Percentiles rank a stretch among this genome's conserved stretches.
Evolutionary conservation across 2,113 vertebrate genomes (phyloP).

Genomic region (Mus musculus): GRCm39 chr13:61045501-61046000

Average conservation of each 20-base stretch:
- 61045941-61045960: slow-evolving; percentile 98
- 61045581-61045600: slow-evolving; percentile 93
- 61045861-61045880: slow-evolving; percentile 98
- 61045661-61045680: slow-evolving; percentile 92
- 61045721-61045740: slow-evolving; percentile 68
- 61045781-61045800: slow-evolving; percentile 95
- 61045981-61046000: slow-evolving; percentile 88
- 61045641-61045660: slow-evolving; percentile 89
- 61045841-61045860: slow-evolving; percentile 97
- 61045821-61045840: slow-evolving; percentile 94
- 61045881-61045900: slow-evolving; percentile 98
- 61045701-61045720: slow-evolving; percentile 90
- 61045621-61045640: slow-evolving; percentile 98
- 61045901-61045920: slow-evolving; percentile 98
- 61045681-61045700: slow-evolving; percentile 90
- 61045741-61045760: slow-evolving; percentile 92
- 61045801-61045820: slow-evolving; percentile 93
- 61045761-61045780: slow-evolving; percentile 97
- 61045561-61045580: slow-evolving; percentile 82
- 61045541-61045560: not conserved
- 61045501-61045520: slow-evolving; percentile 94
- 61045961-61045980: slow-evolving; percentile 93
- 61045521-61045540: slow-evolving; percentile 88
- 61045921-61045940: slow-evolving; percentile 96
- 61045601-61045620: slow-evolving; percentile 98